Conservation (phyloP, 2,797 vertebrate genomes). For the Phyllotis vaccarum region DNA sequence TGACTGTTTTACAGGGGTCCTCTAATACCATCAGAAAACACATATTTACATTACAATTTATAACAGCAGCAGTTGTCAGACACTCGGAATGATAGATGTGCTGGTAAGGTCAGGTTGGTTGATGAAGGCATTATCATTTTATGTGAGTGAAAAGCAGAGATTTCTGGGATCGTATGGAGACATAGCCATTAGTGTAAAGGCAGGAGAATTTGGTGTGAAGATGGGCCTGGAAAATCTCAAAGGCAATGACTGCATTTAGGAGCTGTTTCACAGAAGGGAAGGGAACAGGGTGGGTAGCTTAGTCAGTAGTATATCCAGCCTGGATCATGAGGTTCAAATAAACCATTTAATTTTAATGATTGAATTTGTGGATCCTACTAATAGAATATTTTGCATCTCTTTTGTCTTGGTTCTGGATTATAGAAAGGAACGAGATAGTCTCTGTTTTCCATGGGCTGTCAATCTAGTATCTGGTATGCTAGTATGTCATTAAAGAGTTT, state of each 20-base stretch:
- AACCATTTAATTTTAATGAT: constrained; percentile 20
- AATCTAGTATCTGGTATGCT: background rate
- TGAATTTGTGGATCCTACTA: background rate
- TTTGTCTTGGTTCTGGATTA: background rate
- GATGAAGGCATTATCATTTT: background rate
- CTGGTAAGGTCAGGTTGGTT: background rate
- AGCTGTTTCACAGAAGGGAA: constrained; percentile 8
- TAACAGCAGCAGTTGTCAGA: background rate
- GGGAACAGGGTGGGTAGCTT: background rate
- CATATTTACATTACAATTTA: background rate
- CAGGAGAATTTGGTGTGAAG: background rate
- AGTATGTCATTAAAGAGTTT: background rate
- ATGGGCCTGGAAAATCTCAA: background rate
- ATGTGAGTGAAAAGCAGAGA: background rate
- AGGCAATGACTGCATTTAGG: background rate
- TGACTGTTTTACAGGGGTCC: background rate
- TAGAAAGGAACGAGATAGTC: background rate
- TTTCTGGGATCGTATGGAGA: background rate
- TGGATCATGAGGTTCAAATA: background rate
- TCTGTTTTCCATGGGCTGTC: background rate
- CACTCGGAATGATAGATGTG: background rate
- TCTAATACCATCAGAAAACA: background rate
- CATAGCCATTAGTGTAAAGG: background rate
- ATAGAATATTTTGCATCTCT: background rate
- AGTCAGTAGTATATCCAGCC: background rate